Evolutionary conservation across 2,888 invertebrate species (phyloP).

Genomic region (Habrosyne pyritoides): DNA sequence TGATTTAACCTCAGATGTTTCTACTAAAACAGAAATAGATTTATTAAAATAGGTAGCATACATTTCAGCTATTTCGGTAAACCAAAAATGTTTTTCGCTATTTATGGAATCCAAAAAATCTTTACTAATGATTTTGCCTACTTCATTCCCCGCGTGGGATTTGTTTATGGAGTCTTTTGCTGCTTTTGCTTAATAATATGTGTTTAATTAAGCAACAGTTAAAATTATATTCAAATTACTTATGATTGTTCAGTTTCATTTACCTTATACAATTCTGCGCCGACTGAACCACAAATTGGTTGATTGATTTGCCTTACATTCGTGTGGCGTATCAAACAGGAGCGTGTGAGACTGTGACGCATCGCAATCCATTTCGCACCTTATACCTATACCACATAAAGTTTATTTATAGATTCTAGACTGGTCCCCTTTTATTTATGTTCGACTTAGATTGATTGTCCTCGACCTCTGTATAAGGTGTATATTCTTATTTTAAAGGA

Average conservation of each 20-base stretch:
- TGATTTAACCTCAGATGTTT: too few relatives aligned
- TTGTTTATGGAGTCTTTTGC: not conserved
- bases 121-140: not conserved
- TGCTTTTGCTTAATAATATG: not conserved
- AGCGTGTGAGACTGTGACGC: not conserved
- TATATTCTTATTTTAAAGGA: conserved; percentile 61
- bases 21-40: too few relatives aligned
- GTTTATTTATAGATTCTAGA: not conserved
- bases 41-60: too few relatives aligned
- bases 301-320: not conserved
- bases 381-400: not conserved
- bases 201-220: not conserved
- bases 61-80: not conserved
- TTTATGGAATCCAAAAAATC: not conserved
- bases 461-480: not conserved
- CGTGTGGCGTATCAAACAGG: not conserved
- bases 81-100: not conserved
- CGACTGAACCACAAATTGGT: not conserved
- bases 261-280: not conserved
- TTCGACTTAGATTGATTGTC: not conserved
- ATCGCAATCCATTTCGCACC: not conserved
- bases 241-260: not conserved
- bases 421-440: not conserved
- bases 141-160: not conserved
- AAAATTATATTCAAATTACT: not conserved